phyloP scores from a whole-genome alignment of 2,113 vertebrate genomes.

The Isichthys henryi region DNA sequence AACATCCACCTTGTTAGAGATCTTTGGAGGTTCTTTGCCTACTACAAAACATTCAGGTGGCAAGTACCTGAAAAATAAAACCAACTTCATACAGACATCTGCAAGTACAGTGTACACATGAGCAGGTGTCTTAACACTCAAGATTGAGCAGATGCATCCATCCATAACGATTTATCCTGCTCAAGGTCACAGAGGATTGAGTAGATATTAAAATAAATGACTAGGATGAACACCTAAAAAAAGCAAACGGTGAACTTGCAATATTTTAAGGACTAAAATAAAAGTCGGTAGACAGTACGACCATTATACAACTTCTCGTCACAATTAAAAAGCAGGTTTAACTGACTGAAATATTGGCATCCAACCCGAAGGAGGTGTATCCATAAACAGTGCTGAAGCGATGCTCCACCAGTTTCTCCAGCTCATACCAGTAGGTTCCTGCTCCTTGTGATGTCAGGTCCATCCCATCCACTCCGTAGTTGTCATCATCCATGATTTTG shows the following conservation, averaged over 20 bases:
- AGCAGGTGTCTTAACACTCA: neutral
- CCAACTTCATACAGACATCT: neutral
- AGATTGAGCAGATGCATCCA: neutral
- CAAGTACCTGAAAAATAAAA: slow-evolving; percentile 73
- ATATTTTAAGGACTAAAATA: neutral
- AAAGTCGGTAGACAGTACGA: neutral
- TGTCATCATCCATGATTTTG: slow-evolving; percentile 99
- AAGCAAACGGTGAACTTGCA: neutral
- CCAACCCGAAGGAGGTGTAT: neutral
- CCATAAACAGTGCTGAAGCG: neutral
- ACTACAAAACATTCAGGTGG: slow-evolving; percentile 99
- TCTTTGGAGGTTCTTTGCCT: slow-evolving; percentile 98
- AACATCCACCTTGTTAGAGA: slow-evolving; percentile 98
- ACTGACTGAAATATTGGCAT: neutral
- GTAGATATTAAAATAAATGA: neutral
- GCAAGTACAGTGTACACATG: neutral
- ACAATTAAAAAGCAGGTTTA: neutral
- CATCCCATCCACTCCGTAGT: slow-evolving; percentile 97
- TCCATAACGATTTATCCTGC: neutral
- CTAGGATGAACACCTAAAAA: neutral
- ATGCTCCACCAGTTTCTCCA: neutral
- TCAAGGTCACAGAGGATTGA: neutral
- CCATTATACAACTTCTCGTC: neutral
- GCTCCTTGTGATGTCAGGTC: slow-evolving; percentile 97
- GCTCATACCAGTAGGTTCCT: slow-evolving; percentile 88